phyloP scores from a whole-genome alignment of 2,797 vertebrate genomes.

The Squalus acanthias region DNA sequence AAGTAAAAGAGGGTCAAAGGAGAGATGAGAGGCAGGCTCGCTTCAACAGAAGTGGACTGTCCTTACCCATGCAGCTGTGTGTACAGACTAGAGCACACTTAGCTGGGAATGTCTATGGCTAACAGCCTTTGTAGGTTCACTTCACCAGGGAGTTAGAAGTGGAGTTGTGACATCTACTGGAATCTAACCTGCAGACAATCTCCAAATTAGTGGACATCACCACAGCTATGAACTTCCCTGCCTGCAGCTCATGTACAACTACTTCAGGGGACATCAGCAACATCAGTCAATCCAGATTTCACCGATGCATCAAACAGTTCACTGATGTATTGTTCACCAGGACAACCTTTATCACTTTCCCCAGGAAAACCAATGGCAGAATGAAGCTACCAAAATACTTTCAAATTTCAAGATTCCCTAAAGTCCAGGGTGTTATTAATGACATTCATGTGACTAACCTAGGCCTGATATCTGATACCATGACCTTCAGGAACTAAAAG shows the following conservation, averaged over 20 bases:
- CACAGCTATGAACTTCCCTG: background rate
- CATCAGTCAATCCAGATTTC: background rate
- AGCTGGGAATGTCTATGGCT: background rate
- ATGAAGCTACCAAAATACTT: background rate
- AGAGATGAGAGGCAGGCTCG: background rate
- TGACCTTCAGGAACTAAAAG: background rate
- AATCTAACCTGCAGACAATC: background rate
- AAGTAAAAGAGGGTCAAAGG: background rate
- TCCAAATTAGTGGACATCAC: background rate
- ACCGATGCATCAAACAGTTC: background rate
- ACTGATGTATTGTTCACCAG: background rate
- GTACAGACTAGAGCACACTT: background rate
- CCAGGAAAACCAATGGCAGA: background rate
- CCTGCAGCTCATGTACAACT: background rate
- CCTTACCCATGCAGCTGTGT: background rate
- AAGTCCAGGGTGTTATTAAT: background rate
- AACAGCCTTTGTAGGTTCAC: background rate
- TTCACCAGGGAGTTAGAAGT: background rate
- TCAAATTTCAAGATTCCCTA: background rate
- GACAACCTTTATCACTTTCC: background rate
- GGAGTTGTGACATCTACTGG: background rate
- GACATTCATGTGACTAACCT: background rate
- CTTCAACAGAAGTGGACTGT: background rate
- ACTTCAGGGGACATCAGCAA: background rate
- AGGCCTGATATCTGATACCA: background rate